A percentile compares a stretch with the other conserved stretches of the same genome.
phyloP scores from a whole-genome alignment of 2,888 invertebrate genomes.

The Netelia melanura region DNA sequence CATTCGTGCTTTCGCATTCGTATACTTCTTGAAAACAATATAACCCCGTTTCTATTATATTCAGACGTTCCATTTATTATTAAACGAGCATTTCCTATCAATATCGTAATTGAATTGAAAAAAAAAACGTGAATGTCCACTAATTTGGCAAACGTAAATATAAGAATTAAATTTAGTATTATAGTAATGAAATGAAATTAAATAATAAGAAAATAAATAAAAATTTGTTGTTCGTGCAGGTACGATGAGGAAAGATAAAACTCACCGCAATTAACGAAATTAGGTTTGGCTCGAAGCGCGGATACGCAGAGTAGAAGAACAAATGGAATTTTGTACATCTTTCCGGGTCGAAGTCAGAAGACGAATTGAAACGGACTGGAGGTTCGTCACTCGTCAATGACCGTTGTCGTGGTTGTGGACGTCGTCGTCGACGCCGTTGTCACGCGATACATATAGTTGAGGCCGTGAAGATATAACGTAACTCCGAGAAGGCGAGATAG shows the following conservation, averaged over 20 bases:
- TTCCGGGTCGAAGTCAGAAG: conserved; percentile 65
- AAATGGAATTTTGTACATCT: conserved; percentile 70
- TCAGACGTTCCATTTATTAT: too few species aligned
- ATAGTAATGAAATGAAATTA: too few species aligned
- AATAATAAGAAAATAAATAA: background rate
- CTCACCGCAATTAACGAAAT: conserved; percentile 72
- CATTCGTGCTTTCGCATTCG: too few species aligned
- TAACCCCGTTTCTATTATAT: too few species aligned
- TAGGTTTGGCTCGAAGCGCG: conserved; percentile 54
- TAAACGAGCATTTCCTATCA: too few species aligned
- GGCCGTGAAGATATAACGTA: conserved; percentile 29
- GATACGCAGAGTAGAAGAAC: conserved; percentile 66
- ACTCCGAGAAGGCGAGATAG: conserved; percentile 1
- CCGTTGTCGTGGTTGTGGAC: background rate
- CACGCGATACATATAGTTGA: conserved; percentile 54
- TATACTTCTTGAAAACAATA: too few species aligned
- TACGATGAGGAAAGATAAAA: background rate
- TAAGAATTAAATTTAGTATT: too few species aligned
- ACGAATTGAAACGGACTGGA: conserved; percentile 62
- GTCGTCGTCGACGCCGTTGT: conserved; percentile 14
- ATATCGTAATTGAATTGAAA: background rate
- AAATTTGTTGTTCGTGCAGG: background rate
- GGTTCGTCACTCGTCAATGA: conserved; percentile 7
- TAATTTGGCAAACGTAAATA: background rate
- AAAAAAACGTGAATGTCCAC: conserved; percentile 11